Evolutionary conservation across 2,113 vertebrate genomes (phyloP).

Genomic region (Aphelocoma coerulescens): DNA sequence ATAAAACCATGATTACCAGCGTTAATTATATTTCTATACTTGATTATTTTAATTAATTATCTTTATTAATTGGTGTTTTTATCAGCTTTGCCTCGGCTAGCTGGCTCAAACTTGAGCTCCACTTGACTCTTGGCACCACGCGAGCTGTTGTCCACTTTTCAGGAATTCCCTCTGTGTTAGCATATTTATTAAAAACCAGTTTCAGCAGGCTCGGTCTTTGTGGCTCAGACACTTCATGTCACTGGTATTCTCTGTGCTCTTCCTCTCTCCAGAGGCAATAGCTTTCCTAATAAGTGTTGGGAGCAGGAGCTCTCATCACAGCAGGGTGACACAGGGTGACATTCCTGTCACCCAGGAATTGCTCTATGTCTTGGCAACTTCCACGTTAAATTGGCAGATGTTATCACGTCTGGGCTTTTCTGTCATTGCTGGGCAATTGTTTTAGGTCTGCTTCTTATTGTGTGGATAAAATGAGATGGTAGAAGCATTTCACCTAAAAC

Average conservation of each 20-base stretch:
- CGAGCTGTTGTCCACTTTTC: background rate
- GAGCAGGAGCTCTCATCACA: background rate
- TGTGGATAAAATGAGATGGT: background rate
- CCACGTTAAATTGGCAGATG: background rate
- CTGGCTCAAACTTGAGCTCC: background rate
- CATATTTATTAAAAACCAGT: background rate
- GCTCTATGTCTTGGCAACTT: accelerated
- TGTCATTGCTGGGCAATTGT: background rate
- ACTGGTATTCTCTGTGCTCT: background rate
- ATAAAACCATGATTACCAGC: background rate
- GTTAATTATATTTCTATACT: background rate
- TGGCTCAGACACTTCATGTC: background rate
- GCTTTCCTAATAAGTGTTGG: background rate
- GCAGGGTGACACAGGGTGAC: too few species aligned
- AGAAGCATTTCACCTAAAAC: background rate
- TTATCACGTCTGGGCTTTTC: background rate
- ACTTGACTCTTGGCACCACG: background rate
- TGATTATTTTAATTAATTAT: slow-evolving; percentile 15
- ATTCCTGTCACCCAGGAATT: background rate
- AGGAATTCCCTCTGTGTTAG: background rate
- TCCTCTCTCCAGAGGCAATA: background rate
- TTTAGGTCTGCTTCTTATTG: background rate
- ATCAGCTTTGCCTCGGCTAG: background rate
- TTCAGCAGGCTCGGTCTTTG: background rate
- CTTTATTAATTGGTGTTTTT: background rate